Evolutionary conservation across 37 sponge, comb jelly and placozoan species (phyloP), one percentile per base, ranked within the genome.

Genomic region (Petrosia ficiformis): DNA sequence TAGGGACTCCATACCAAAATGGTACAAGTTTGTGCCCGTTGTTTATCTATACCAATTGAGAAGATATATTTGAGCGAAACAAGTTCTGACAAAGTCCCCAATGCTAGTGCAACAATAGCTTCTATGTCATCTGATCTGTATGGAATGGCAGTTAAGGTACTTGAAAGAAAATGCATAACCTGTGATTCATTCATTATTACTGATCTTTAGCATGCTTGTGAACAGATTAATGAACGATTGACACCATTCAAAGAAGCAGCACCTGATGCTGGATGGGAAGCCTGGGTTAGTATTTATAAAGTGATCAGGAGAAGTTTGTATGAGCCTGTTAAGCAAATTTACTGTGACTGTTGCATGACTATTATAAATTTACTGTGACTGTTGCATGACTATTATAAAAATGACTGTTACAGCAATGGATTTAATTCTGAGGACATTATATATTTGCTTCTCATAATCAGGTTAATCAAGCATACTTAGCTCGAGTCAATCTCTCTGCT

Each of bases 1-100:
- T n/a, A 61, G 63, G 77, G 84, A 2, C 44, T 83, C 33, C 76
- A 83, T 57, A 83, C 84, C 33, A 83, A 83, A 57, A 76, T 76
- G 71, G 35, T 54, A 5, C 84, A 83, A 48, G 65, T 83, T 6
- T 65, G 70, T 25, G 42, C 60, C n/a, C 14, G 71, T 8, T 67
- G 44, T 4, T 64, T 83, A 54, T 37, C 21, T 2, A 48, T 83
- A 5, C 76, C 84, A 1, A 22, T 37, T 16, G 2, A 4, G 4
- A 67, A 67, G 59, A 54, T 83, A 0, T 29, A 67, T 57, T 19
- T 83, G 2, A 22, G 42, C 10, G 77, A 83, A 35, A 83, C 57
- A 44, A 57, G 59, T 38, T 76, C 77, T 19, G 57, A 54, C 35
- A 69, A 42, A 40, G 77, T 83, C 1, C 39, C 84, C 1, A 83